Evolutionary conservation across 2,113 vertebrate genomes (phyloP), one percentile per base, ranked within the genome.

Genomic region (Pandion haliaetus): DNA sequence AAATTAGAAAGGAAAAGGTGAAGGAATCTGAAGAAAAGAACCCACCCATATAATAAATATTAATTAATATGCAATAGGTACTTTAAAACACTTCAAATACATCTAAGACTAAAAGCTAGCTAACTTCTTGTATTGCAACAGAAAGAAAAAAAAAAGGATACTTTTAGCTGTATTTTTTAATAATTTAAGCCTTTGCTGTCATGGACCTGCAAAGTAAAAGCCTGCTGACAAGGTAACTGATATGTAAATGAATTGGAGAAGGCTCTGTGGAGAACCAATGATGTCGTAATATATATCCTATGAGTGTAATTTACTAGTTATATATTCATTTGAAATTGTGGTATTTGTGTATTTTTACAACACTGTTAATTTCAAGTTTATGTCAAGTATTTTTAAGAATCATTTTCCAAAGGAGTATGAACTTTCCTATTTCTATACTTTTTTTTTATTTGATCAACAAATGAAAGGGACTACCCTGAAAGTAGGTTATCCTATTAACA

Each of bases 11-110:
- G 24, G 3, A 24, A 59, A 91, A 74, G 2, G 9, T 54, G 20
- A 74, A 65, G 14, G 11, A 88, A 71, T 42, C 5, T 44, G 36
- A 63, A 61, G 65, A 69, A 49, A 86, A 42, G 0, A 34, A 72
- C 2, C 1, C 10, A 58, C 2, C 0, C 2, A 17, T 3, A 45
- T n/a, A 89, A 52, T 31, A 77, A 86, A 59, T 45, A 42, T 3
- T 67, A n/a, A 58, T 58, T 54, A 47, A 44, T 47, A 59, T 36
- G 0, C 3, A 18, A 8, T 5, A 58, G 5, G 4, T 29, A 59
- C 7, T 16, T 80, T 61, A 62, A 70, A 88, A 34, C 4, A 58
- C 4, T 88, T 87, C 25, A 82, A 45, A 76, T 32, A 40, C 17
- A 17, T n/a, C 1, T 17, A 49, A 58, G 15, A n/a, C 8, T 40